Evolutionary conservation across 2,888 invertebrate species (phyloP).

Genomic region (Norana najaformis): DNA sequence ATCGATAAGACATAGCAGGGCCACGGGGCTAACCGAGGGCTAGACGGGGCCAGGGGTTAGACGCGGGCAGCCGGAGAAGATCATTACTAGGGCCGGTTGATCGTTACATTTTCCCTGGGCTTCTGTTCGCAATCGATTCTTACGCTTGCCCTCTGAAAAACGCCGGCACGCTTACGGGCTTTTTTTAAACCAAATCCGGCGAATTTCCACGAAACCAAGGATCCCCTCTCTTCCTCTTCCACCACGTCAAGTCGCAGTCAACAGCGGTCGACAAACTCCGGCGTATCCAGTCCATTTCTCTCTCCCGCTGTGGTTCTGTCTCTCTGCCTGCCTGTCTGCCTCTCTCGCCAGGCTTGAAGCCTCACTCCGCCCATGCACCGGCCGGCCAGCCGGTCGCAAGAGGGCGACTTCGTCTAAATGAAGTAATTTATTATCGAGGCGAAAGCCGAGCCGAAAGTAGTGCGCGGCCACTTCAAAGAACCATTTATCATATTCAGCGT

Average conservation of each 20-base stretch:
- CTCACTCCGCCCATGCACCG: background rate
- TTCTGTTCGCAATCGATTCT: background rate
- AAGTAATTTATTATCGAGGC: constrained; percentile 6
- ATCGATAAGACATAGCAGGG: background rate
- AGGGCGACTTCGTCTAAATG: background rate
- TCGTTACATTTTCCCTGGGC: background rate
- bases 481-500: background rate
- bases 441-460: constrained; percentile 23
- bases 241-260: too few species aligned
- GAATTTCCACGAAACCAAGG: background rate
- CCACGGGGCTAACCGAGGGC: background rate
- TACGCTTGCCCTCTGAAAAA: background rate
- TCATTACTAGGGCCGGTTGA: background rate
- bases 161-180: background rate
- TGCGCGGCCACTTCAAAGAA: constrained; percentile 14
- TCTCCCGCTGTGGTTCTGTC: too few species aligned
- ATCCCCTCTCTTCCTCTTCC: background rate
- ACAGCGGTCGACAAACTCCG: too few species aligned
- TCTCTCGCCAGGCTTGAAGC: too few species aligned
- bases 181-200: background rate
- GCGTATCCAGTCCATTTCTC: too few species aligned
- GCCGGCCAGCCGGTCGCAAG: background rate
- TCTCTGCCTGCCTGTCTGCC: too few species aligned
- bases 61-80: background rate
- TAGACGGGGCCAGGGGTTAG: constrained; percentile 4